These are phyloP conservation scores for Hapalemur alaotrensis DNA, from an alignment of 2,797 vertebrate genomes.

Conservation along the genomic window DNA sequence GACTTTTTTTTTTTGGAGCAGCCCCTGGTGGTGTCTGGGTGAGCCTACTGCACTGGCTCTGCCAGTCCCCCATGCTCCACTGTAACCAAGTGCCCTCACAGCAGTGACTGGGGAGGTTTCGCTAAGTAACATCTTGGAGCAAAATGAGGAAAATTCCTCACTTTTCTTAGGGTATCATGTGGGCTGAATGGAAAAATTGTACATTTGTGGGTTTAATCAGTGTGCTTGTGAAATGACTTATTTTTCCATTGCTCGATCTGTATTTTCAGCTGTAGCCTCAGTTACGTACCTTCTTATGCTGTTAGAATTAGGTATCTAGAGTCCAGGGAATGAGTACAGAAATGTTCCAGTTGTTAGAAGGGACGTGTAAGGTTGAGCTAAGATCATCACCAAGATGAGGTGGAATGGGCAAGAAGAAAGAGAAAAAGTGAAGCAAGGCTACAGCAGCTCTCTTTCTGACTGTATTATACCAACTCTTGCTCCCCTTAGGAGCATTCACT, in stretches of 20 bases:
- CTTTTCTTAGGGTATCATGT: background rate
- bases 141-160: background rate
- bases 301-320: background rate
- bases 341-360: background rate
- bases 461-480: conserved; percentile 75
- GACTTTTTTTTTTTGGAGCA: background rate
- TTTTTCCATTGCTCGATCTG: background rate
- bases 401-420: background rate
- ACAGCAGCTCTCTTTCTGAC: conserved; percentile 61
- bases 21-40: background rate
- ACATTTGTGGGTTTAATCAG: background rate
- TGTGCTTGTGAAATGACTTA: background rate
- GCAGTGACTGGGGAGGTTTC: background rate
- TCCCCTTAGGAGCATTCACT: conserved; percentile 83
- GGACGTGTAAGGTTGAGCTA: background rate
- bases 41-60: background rate
- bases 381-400: background rate
- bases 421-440: background rate
- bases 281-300: background rate
- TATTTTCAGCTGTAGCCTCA: background rate
- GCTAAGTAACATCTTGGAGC: background rate
- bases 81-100: background rate
- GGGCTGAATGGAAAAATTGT: background rate
- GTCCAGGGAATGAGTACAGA: background rate
- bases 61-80: background rate